phyloP scores from a whole-genome alignment of 2,113 vertebrate species.

The Phoenicopterus ruber region DNA sequence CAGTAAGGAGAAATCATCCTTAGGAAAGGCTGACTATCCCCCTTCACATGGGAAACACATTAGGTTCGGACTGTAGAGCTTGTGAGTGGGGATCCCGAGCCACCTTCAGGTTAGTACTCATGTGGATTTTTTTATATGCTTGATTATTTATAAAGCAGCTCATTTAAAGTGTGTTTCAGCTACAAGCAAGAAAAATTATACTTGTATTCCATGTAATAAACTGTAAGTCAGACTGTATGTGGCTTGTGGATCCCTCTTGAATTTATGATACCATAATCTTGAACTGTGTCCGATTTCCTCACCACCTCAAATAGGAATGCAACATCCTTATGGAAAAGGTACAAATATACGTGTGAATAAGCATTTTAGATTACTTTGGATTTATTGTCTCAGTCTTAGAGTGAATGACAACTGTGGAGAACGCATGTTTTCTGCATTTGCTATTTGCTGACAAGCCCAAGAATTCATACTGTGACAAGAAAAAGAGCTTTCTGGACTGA shows the following conservation, averaged over 20 bases:
- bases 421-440: neutral
- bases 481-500: neutral
- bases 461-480: neutral
- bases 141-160: neutral
- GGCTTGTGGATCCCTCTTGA: neutral
- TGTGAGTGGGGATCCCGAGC: neutral
- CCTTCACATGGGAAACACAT: neutral
- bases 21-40: neutral
- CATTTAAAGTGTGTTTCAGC: neutral
- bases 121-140: neutral
- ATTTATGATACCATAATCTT: neutral
- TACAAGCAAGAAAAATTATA: neutral
- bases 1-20: neutral
- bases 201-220: neutral
- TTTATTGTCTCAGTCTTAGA: neutral
- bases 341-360: neutral
- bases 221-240: neutral
- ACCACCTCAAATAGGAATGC: neutral
- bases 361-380: neutral
- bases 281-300: neutral
- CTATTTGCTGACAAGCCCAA: neutral
- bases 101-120: neutral
- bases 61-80: neutral
- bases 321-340: neutral
- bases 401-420: neutral